Evolutionary conservation across 2,888 invertebrate species (phyloP).

Genomic region (Rotaria sp.): DNA sequence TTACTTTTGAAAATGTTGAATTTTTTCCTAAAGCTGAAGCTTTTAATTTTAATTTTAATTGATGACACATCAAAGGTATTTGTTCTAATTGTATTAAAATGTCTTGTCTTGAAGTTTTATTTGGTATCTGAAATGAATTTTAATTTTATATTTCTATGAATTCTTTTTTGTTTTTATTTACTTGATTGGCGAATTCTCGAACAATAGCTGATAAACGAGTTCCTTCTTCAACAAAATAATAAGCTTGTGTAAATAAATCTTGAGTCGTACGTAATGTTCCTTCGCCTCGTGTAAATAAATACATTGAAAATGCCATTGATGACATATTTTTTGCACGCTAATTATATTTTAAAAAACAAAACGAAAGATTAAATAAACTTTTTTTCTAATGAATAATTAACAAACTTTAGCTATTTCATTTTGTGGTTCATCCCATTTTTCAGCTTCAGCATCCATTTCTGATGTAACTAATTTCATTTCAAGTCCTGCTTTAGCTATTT

Average conservation of each 20-base stretch:
- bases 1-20: conserved; percentile 38
- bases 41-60: conserved; percentile 38
- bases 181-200: conserved; percentile 34
- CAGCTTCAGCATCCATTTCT: conserved; percentile 83
- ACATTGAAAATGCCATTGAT: conserved; percentile 97
- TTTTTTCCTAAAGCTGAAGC: conserved; percentile 23
- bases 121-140: neutral
- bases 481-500: conserved; percentile 87
- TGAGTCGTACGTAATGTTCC: conserved; percentile 83
- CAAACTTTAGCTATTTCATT: conserved; percentile 70
- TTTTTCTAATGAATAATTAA: conserved; percentile 70
- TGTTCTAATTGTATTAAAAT: conserved; percentile 28
- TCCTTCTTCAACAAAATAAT: conserved; percentile 97
- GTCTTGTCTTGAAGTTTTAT: conserved; percentile 28
- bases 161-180: neutral
- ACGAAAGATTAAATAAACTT: too few relatives aligned
- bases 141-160: too few relatives aligned
- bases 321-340: conserved; percentile 90
- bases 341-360: too few relatives aligned
- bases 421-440: conserved; percentile 75
- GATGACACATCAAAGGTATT: conserved; percentile 36
- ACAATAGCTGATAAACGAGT: conserved; percentile 28
- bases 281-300: conserved; percentile 91
- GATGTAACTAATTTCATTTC: conserved; percentile 93
- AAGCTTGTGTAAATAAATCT: conserved; percentile 93